phyloP scores from a whole-genome alignment of 2,888 invertebrate species.

The Athalia circularis region DNA sequence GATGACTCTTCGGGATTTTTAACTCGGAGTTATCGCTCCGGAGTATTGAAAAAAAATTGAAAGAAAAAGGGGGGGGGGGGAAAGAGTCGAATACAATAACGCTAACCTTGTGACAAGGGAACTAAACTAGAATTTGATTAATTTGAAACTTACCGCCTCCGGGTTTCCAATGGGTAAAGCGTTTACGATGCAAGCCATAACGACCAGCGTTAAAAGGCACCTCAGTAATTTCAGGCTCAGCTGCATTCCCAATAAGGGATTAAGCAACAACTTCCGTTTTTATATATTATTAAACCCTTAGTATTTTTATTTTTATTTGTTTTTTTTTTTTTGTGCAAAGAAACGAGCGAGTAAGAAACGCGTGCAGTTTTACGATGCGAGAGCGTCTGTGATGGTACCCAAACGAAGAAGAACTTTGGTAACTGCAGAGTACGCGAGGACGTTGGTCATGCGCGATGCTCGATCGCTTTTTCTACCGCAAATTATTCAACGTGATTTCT shows the following conservation, averaged over 20 bases:
- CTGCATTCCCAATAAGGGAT: constrained; percentile 59
- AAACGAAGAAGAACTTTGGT: no score
- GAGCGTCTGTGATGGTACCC: no score
- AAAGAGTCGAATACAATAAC: no score
- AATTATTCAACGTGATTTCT: background rate
- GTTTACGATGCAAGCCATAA: constrained; percentile 55
- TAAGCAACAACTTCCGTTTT: constrained; percentile 14
- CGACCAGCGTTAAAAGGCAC: constrained; percentile 53
- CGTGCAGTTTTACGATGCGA: no score
- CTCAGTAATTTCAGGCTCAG: constrained; percentile 54
- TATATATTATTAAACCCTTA: constrained; percentile 38
- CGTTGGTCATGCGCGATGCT: no score
- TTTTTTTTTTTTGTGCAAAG: background rate
- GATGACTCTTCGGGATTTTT: no score
- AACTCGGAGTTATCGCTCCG: no score
- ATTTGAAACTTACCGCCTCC: constrained; percentile 65
- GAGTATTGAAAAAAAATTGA: no score
- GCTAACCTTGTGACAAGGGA: no score
- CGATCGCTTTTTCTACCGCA: constrained; percentile 1
- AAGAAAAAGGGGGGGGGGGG: no score
- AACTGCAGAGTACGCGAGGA: no score
- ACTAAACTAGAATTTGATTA: no score
- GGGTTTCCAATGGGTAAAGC: constrained; percentile 69
- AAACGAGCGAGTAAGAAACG: background rate
- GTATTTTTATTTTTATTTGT: background rate